A percentile compares a stretch with the other conserved stretches of the same genome.
phyloP scores from a whole-genome alignment of 2,113 vertebrate genomes.

The Microcebus jonahi region DNA sequence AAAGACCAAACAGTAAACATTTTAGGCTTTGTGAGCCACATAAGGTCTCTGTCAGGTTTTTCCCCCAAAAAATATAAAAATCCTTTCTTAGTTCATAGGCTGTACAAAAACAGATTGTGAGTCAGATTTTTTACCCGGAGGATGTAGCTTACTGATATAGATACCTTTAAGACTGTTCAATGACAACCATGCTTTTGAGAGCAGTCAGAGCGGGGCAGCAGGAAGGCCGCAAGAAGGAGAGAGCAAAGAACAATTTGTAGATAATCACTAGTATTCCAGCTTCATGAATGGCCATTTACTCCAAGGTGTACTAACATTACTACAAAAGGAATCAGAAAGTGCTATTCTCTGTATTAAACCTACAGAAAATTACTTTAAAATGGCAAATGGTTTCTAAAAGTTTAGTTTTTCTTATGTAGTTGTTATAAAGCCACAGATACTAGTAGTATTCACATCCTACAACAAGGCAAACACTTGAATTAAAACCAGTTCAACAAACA shows the following conservation, averaged over 20 bases:
- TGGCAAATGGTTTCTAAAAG: not conserved
- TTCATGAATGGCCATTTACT: not conserved
- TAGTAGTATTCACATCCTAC: not conserved
- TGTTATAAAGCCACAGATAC: not conserved
- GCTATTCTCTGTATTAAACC: not conserved
- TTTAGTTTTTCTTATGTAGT: not conserved
- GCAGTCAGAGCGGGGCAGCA: not conserved
- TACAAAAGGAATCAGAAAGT: not conserved
- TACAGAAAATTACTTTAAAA: not conserved
- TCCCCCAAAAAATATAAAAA: not conserved
- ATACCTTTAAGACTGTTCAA: not conserved
- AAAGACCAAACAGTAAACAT: slow-evolving; percentile 7
- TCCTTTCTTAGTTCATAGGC: not conserved
- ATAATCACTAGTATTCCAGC: not conserved
- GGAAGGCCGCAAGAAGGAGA: not conserved
- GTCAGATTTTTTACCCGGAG: not conserved
- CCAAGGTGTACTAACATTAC: not conserved
- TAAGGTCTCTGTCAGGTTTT: not conserved
- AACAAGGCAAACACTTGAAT: not conserved
- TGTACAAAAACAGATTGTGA: not conserved
- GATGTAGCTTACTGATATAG: not conserved
- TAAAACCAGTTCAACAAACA: slow-evolving; percentile 32
- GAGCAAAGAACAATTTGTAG: not conserved
- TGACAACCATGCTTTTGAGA: not conserved
- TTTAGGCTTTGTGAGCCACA: not conserved